phyloP scores from a whole-genome alignment of 2,888 invertebrate genomes.

The Omphaloscelis lunosa region DNA sequence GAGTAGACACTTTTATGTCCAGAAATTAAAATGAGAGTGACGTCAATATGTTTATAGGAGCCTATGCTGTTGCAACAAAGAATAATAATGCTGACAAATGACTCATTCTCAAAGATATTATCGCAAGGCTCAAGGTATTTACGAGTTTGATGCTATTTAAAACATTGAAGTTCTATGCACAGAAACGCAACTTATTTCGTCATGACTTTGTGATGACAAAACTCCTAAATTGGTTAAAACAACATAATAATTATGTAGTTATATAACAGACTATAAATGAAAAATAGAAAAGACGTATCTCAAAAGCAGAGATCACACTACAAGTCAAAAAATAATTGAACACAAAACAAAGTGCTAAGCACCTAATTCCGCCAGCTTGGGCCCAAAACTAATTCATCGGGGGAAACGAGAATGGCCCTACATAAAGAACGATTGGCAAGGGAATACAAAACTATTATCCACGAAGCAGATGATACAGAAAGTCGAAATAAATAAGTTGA shows the following conservation, averaged over 20 bases:
- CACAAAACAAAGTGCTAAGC: slow-evolving; percentile 18
- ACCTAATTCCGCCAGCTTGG: slow-evolving; percentile 38
- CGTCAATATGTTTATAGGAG: slow-evolving; percentile 16
- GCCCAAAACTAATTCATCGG: slow-evolving; percentile 18
- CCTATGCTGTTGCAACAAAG: slow-evolving; percentile 7
- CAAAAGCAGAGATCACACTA: neutral
- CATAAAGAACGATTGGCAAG: slow-evolving; percentile 43
- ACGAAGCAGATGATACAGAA: slow-evolving; percentile 19
- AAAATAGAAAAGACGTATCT: neutral
- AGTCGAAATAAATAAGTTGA: neutral
- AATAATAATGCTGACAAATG: slow-evolving; percentile 42
- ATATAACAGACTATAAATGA: slow-evolving; percentile 1
- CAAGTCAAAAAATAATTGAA: slow-evolving; percentile 38
- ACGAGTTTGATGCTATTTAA: slow-evolving; percentile 25
- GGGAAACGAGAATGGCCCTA: slow-evolving; percentile 31
- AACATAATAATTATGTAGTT: neutral
- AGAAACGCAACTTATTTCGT: slow-evolving; percentile 1
- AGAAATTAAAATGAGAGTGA: slow-evolving; percentile 9
- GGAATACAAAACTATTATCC: slow-evolving; percentile 29
- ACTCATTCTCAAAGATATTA: slow-evolving; percentile 48
- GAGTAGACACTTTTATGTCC: neutral
- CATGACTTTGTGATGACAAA: slow-evolving; percentile 8
- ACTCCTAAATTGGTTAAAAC: neutral
- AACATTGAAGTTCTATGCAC: slow-evolving; percentile 2
- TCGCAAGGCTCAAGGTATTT: slow-evolving; percentile 35